Evolutionary conservation across 1,140 invertebrate species (phyloP), one percentile per base, ranked within the genome.

Genomic region (Eumaeus atala): DNA sequence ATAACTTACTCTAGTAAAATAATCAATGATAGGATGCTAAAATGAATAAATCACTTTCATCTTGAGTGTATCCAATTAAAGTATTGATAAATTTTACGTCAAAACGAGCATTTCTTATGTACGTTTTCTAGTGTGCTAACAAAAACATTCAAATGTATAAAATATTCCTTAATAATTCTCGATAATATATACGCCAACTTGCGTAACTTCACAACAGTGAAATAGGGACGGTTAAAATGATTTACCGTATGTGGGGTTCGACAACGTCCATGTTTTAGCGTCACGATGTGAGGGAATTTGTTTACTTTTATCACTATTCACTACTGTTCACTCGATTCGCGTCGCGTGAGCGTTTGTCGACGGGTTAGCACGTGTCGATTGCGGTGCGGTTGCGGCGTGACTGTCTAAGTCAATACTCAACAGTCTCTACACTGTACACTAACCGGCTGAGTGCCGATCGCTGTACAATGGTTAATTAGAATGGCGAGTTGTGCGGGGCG

Each of bases 401-500:
- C 80, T 84, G 77, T 56, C 69, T 28, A 28, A 52, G 65, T 71
- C 21, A 28, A 28, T 28, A 28, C 21, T 28, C 21, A 2, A 28
- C 21, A 28, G 21, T 3, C 2, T 28, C 21, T 28, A 28, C 21
- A 28, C 21, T 28, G 21, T 28, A 28, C 21, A 28, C 21, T 28
- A 28, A 28, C 21, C 72, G 74, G 72, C 72, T 72, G 77, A 75
- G 73, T 69, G 72, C 75, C 70, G 64, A 61, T 70, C 67, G 74
- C 82, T 80, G 21, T 28, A 86, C 83, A 86, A 86, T 86, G 78
- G 77, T 76, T 86, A 86, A 86, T 86, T 86, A 84, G 82, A 84
- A 86, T 84, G 82, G 78, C 77, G 75, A 79, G 72, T 63, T 66
- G 67, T 66, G 66, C 59, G 72, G 68, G 68, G 71, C 50, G 72